Percentiles rank a stretch among this genome's conserved stretches.
These are phyloP conservation scores for Chrysina gloriosa DNA, from an alignment of 2,888 invertebrate genomes.

Conservation along the genomic window DNA sequence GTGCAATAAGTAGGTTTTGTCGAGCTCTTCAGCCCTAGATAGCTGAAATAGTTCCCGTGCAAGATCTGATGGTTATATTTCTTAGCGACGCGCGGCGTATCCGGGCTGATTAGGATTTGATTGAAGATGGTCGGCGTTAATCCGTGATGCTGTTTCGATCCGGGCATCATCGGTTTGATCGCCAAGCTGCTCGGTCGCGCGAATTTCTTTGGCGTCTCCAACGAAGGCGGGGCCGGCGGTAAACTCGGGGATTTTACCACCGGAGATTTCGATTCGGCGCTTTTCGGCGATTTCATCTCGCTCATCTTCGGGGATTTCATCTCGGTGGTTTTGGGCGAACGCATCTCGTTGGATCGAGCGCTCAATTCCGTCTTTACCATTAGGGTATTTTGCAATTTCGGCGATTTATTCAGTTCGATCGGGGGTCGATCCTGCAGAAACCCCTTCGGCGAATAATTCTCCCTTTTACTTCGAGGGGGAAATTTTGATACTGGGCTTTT, in stretches of 20 bases:
- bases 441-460: constrained; percentile 24
- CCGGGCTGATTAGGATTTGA: constrained; percentile 87
- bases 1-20: constrained; percentile 94
- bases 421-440: constrained; percentile 30
- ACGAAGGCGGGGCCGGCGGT: constrained; percentile 48
- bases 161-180: constrained; percentile 83
- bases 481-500: constrained; percentile 44
- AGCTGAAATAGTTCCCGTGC: constrained; percentile 92
- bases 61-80: constrained; percentile 89
- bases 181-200: constrained; percentile 85
- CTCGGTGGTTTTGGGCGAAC: constrained; percentile 30
- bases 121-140: constrained; percentile 86
- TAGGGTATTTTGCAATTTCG: constrained; percentile 48
- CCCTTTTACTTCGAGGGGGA: constrained; percentile 37
- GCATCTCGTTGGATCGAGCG: constrained; percentile 37
- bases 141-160: constrained; percentile 80
- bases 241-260: constrained; percentile 48
- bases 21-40: constrained; percentile 89
- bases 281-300: constrained; percentile 44
- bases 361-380: constrained; percentile 50
- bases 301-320: constrained; percentile 44
- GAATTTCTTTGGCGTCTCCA: constrained; percentile 74
- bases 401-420: constrained; percentile 41
- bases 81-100: constrained; percentile 90
- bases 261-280: constrained; percentile 42